Conservation (phyloP, 1,140 invertebrate species). For the Trichoplusia ni region DNA sequence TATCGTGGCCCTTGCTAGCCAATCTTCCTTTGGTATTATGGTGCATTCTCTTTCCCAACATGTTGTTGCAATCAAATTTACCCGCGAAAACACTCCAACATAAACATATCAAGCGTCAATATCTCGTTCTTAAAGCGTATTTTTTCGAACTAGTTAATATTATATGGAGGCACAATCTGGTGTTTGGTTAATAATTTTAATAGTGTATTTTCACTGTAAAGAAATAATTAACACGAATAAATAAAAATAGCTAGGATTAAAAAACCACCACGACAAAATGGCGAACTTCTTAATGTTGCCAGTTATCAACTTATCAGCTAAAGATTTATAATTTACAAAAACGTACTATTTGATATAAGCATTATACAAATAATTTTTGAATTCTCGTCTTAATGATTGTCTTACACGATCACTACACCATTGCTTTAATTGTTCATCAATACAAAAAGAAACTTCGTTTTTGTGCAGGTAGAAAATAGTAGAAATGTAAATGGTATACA, state of each 20-base stretch:
- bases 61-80: constrained; percentile 64
- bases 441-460: too few species aligned
- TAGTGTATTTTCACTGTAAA: not conserved
- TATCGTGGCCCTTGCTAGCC: constrained; percentile 75
- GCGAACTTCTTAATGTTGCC: constrained; percentile 23
- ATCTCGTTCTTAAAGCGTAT: not conserved
- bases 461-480: too few species aligned
- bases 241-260: constrained; percentile 29
- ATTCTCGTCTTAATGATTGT: too few species aligned
- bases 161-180: not conserved
- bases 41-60: constrained; percentile 80
- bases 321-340: too few species aligned
- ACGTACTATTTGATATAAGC: too few species aligned
- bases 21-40: constrained; percentile 77
- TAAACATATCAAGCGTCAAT: constrained; percentile 18
- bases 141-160: not conserved
- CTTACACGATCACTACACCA: too few species aligned
- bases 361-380: too few species aligned
- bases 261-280: constrained; percentile 44
- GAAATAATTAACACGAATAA: constrained; percentile 32
- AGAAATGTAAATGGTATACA: too few species aligned
- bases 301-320: too few species aligned
- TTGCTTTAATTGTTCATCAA: too few species aligned
- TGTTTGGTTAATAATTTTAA: not conserved
- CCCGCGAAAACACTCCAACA: constrained; percentile 56